A percentile compares a stretch with the other conserved stretches of the same genome.
Evolutionary conservation across 2,113 vertebrate genomes (phyloP).

Genomic region (Mohoua ochrocephala): DNA sequence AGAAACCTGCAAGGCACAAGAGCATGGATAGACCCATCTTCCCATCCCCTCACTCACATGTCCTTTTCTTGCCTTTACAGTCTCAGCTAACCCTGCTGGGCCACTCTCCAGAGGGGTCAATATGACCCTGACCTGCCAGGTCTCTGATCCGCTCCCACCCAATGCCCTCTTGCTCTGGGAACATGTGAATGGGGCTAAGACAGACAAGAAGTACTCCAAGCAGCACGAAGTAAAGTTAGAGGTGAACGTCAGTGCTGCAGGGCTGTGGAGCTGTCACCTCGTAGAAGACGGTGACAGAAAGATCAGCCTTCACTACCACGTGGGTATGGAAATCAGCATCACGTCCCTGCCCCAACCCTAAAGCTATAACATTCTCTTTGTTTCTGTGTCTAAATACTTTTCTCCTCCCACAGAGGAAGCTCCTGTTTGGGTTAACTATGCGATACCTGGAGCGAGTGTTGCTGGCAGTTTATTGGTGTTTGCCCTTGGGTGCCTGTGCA

Average conservation of each 20-base stretch:
- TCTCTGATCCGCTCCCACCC: background rate
- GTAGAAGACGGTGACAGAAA: background rate
- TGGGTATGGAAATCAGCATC: conserved; percentile 23
- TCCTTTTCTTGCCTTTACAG: background rate
- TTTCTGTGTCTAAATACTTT: background rate
- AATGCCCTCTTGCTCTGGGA: background rate
- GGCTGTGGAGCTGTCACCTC: conserved; percentile 48
- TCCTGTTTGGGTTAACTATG: background rate
- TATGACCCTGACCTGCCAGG: conserved; percentile 23
- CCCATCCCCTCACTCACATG: background rate
- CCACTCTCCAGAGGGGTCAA: background rate
- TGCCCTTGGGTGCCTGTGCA: background rate
- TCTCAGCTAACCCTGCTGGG: background rate
- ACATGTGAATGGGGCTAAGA: background rate
- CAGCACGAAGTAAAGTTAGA: background rate
- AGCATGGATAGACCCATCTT: background rate
- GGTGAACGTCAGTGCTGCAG: background rate
- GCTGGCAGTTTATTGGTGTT: background rate
- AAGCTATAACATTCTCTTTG: background rate
- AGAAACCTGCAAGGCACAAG: background rate
- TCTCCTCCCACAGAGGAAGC: background rate
- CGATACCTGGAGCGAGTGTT: background rate
- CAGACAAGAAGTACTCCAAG: background rate
- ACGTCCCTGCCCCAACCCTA: background rate
- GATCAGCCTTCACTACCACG: conserved; percentile 2